Conservation (phyloP, 2,797 vertebrate genomes). For the Coregonus suidteri region DNA sequence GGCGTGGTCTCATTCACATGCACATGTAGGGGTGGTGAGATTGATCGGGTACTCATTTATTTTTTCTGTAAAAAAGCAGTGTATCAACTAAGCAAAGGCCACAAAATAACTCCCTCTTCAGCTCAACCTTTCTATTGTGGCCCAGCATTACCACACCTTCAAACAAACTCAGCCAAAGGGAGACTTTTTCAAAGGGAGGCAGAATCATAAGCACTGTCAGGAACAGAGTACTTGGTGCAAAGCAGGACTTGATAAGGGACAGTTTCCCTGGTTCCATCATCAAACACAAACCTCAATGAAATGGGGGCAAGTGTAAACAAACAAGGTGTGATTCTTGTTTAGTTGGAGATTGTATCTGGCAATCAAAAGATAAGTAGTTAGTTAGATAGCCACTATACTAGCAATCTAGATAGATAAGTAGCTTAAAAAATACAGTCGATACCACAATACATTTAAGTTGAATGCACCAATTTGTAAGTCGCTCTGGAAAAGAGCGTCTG, state of each 20-base stretch:
- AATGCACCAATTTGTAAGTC: too few species aligned
- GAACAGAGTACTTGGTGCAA: not conserved
- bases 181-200: not conserved
- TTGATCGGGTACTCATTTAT: conserved; percentile 82
- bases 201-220: not conserved
- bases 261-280: not conserved
- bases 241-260: not conserved
- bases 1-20: conserved; percentile 87
- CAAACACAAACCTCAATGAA: not conserved
- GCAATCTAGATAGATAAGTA: too few species aligned
- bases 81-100: not conserved
- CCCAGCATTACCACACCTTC: not conserved
- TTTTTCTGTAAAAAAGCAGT: conserved; percentile 69
- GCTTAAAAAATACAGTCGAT: too few species aligned
- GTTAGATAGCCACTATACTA: too few species aligned
- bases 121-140: not conserved
- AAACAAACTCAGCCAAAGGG: not conserved
- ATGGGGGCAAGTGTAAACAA: not conserved
- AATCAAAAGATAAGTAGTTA: too few species aligned
- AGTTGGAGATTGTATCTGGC: too few species aligned
- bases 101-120: not conserved
- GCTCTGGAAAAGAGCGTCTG: too few species aligned
- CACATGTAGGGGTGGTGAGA: conserved; percentile 89
- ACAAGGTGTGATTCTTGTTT: not conserved
- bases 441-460: too few species aligned